Evolutionary conservation across 64 coral and sea anemone species (phyloP).

Genomic region (Acropora yongei): DNA sequence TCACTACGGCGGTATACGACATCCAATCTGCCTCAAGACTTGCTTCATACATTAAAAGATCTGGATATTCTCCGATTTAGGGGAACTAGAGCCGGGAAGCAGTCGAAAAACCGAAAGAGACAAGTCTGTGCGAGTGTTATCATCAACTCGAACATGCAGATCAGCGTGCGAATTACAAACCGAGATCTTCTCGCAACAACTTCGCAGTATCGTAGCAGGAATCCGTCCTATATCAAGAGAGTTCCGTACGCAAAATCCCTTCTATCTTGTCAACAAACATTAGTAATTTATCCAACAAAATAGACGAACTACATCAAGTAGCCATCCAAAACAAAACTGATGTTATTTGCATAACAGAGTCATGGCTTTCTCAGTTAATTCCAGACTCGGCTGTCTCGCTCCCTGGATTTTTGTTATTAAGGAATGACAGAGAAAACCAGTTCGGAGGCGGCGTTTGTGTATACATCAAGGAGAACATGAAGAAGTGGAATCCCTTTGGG

Average conservation of each 20-base stretch:
- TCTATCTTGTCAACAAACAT: slow-evolving; percentile 58
- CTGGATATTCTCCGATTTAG: slow-evolving; percentile 71
- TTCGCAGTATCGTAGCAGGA: slow-evolving; percentile 19
- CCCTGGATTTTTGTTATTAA: slow-evolving; percentile 21
- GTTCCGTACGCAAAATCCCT: slow-evolving; percentile 58
- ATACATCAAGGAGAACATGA: too few relatives aligned
- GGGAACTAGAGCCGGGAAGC: slow-evolving; percentile 51
- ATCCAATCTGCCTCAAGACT: slow-evolving; percentile 44
- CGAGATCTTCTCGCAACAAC: background rate
- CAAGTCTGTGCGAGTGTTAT: background rate
- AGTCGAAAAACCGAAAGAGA: slow-evolving; percentile 59
- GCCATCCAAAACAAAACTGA: slow-evolving; percentile 6
- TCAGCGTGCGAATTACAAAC: slow-evolving; percentile 42
- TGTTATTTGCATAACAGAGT: slow-evolving; percentile 16
- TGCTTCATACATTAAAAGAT: slow-evolving; percentile 61
- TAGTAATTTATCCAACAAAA: slow-evolving; percentile 37
- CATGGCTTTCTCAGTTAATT: slow-evolving; percentile 23
- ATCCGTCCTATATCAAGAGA: slow-evolving; percentile 2
- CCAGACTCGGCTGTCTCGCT: slow-evolving; percentile 28
- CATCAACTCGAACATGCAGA: slow-evolving; percentile 21
- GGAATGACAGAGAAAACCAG: slow-evolving; percentile 36
- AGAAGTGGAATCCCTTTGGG: too few relatives aligned
- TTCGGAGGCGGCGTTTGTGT: background rate
- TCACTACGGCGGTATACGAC: slow-evolving; percentile 24
- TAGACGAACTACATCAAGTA: slow-evolving; percentile 6